Conservation (phyloP, 2,797 vertebrate species). For the Anguilla anguilla region DNA sequence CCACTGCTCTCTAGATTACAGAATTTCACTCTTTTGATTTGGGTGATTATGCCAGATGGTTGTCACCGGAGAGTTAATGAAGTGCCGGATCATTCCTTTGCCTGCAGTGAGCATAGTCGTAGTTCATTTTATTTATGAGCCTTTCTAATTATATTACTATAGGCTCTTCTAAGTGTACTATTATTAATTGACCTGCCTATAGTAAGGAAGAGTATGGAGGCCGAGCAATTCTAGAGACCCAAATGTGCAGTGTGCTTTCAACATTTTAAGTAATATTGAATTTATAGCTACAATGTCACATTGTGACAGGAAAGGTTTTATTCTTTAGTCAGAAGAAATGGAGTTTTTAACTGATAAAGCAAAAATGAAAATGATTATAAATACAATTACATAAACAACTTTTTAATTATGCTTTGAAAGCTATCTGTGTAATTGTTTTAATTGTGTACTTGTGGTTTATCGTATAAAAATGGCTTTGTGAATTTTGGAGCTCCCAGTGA, state of each 20-base stretch:
- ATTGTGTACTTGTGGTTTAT: too few relatives aligned
- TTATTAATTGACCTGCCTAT: too few relatives aligned
- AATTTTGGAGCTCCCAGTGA: background rate
- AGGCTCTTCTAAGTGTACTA: too few relatives aligned
- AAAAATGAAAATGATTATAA: background rate
- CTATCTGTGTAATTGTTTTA: background rate
- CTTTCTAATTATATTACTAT: background rate
- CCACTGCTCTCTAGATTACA: background rate
- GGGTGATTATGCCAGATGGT: background rate
- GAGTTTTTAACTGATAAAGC: background rate
- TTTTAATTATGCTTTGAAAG: background rate
- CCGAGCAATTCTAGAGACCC: too few relatives aligned
- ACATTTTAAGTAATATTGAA: too few relatives aligned
- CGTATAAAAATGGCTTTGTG: background rate
- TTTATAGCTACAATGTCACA: too few relatives aligned
- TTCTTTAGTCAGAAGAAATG: background rate
- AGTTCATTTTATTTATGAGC: background rate
- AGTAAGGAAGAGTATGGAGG: too few relatives aligned
- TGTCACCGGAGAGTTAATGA: background rate
- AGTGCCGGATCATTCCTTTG: background rate
- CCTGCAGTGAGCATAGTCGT: background rate
- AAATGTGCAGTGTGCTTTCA: too few relatives aligned
- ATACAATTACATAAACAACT: background rate
- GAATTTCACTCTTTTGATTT: background rate
- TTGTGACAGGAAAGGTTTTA: background rate